These are phyloP conservation scores for Theropithecus gelada DNA, from an alignment of 2,113 vertebrate species.

Conservation along the genomic window DNA sequence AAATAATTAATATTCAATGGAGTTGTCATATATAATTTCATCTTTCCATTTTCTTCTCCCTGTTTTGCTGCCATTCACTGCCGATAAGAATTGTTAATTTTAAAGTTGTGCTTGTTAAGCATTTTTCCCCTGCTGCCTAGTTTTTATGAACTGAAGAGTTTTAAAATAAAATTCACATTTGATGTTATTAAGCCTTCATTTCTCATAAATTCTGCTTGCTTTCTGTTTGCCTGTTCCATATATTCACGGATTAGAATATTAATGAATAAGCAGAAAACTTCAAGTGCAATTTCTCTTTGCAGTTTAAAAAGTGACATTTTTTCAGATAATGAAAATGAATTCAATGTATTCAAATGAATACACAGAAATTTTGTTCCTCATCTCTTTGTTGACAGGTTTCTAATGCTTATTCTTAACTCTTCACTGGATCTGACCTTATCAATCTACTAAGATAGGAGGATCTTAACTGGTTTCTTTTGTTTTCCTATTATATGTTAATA, in stretches of 20 bases:
- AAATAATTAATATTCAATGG: slow-evolving; percentile 12
- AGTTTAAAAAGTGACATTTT: slow-evolving; percentile 16
- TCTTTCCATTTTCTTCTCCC: not conserved
- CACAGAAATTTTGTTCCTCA: not conserved
- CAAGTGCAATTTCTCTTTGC: not conserved
- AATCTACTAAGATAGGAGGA: not conserved
- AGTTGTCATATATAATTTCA: not conserved
- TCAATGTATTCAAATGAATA: not conserved
- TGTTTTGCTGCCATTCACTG: not conserved
- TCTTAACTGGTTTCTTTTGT: not conserved
- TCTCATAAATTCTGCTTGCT: slow-evolving; percentile 20
- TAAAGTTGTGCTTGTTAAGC: slow-evolving; percentile 8
- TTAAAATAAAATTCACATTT: slow-evolving; percentile 49
- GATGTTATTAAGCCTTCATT: slow-evolving; percentile 33
- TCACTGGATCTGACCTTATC: not conserved
- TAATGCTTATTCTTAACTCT: not conserved
- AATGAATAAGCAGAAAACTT: not conserved
- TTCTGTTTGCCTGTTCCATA: not conserved
- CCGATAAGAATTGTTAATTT: slow-evolving; percentile 10
- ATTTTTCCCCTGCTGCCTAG: not conserved
- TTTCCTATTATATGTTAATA: not conserved
- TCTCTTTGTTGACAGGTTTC: not conserved
- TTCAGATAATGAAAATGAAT: not conserved
- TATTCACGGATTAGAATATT: not conserved
- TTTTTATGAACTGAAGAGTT: slow-evolving; percentile 26